Base-by-base conservation (phyloP, 2,113 vertebrate species). In the Mungos mungo region DNA sequence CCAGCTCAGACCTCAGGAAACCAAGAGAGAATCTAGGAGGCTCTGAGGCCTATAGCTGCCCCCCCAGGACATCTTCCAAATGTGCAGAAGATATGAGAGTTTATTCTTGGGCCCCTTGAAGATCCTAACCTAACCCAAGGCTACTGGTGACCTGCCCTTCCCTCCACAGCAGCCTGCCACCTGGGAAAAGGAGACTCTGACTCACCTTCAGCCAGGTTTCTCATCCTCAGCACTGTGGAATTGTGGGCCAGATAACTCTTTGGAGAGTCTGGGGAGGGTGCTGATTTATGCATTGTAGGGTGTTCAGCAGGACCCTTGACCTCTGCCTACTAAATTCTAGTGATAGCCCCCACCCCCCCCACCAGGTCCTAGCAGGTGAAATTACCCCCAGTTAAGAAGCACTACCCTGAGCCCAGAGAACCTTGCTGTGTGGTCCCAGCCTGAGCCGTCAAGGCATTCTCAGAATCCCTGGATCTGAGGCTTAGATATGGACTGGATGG, bases 1-100 rank as follows among this genome's bases (percentile, higher is more conserved):
- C 25, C 66, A 76, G 21, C 72, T 83, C 77, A 35, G 65, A 68
- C 47, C 25, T 96, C n/a, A 82, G 83, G 88, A 96, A 69, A 85
- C 38, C 63, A 77, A 85, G 77, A 66, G 23, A 79, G 83, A 54
- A 38, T 85, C 93, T 82, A 77, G 38, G 65, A 91, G 65, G 63
- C 31, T 52, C 18, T 93, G 3, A 11, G 57, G 38, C 88, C 91
- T 72, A 0, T 76, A 80, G 83, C 45, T 66, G 38, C 38, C 18
- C 27, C 72, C 72, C 27, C 5, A 0, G 23, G 85, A 63, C 54
- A 45, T 79, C 60, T 90, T 25, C 65, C 77, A 92, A 91, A 63
- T 84, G 29, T 68, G 8, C 82, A 85, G n/a, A 94, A 72, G 68
- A 29, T 52, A 33, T 9, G 31, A 52, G 27, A 81, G 87, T 63